A percentile compares a stretch with the other conserved stretches of the same genome.
These are phyloP conservation scores for Aphelinus certus DNA, from an alignment of 1,140 invertebrate genomes.

Conservation along the genomic window DNA sequence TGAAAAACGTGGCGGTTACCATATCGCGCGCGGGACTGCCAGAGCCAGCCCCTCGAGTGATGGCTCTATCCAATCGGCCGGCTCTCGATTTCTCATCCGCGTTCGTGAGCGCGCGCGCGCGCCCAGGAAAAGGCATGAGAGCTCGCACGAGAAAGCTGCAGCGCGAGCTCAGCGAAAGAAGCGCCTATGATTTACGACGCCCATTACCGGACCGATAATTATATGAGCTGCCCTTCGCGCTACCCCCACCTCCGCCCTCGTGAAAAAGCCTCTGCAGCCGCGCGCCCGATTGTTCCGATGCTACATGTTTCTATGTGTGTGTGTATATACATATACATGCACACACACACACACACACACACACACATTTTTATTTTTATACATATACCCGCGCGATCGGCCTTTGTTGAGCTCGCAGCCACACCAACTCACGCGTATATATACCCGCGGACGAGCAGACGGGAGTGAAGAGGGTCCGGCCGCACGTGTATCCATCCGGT, in stretches of 20 bases:
- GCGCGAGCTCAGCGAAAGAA: conserved; percentile 54
- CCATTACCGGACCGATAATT: conserved; percentile 65
- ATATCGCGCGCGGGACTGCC: conserved; percentile 19
- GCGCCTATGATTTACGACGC: conserved; percentile 66
- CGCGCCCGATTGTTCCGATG: conserved; percentile 52
- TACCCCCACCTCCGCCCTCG: conserved; percentile 42
- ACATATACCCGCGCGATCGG: not conserved
- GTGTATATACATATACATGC: not conserved
- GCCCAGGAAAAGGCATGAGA: conserved; percentile 18
- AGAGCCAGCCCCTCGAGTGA: conserved; percentile 47
- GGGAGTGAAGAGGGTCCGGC: conserved; percentile 28
- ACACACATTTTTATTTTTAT: too few species aligned
- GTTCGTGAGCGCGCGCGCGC: conserved; percentile 46
- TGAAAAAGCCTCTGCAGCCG: conserved; percentile 43
- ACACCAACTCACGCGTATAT: not conserved
- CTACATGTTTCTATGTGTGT: not conserved
- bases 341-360: not conserved
- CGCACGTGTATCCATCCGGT: conserved; percentile 25
- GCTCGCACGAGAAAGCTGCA: conserved; percentile 47
- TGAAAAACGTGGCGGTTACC: conserved; percentile 31
- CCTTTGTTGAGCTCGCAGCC: conserved; percentile 4
- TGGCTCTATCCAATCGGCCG: conserved; percentile 65
- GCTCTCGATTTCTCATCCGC: conserved; percentile 61
- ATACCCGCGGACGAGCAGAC: not conserved
- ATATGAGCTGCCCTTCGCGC: conserved; percentile 60